Base-by-base conservation (phyloP, 2,888 invertebrate species). In the Caenorhabditis sulstoni region DNA sequence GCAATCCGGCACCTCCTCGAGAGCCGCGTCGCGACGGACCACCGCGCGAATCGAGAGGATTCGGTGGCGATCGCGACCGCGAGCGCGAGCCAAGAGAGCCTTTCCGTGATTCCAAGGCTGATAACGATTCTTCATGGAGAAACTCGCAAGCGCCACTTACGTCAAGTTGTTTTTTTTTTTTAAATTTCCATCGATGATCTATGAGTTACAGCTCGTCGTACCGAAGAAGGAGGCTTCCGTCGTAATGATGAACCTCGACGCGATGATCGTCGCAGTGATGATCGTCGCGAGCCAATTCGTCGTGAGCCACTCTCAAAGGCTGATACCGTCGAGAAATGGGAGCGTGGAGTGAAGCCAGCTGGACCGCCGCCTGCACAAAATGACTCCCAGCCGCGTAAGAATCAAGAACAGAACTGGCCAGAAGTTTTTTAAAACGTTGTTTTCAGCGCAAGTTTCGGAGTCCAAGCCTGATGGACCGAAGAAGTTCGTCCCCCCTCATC, bases 31-130 rank as follows among this genome's bases (percentile, higher is more conserved):
- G 70, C 11, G 75, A 55, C 18, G 76, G 58, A 44, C 53, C 57
- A 18, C 61, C 66, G 18, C 59, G 57, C 9, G 57, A 62, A 12
- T 47, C 23, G 11, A 35, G 58, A 23, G 70, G 62, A 18, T 23
- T 47, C 47, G 37, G 50, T 7, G 50, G 41, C 22, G 61, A 35
- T 29, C 55, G 66, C 16, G 66, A 35, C 14, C 55, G 66, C 16
- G 66, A 66, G 12, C 68, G 68, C 3, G 50, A 49, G 11, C 44
- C 53, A 18, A 52, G 71, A 47, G 71, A 77, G 29, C 70, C 64
- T 23, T 66, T 77, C 59, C 64, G 76, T 45, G 76, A 77, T 8
- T 77, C 76, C 20, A 68, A 64, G 50, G 67, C 76, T 9, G 76
- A 76, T 18, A 57, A 41, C 11, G 76, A 76, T 22, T 20, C 37